Base-by-base conservation (phyloP, 2,113 vertebrate genomes). In the Ochotona princeps region DNA sequence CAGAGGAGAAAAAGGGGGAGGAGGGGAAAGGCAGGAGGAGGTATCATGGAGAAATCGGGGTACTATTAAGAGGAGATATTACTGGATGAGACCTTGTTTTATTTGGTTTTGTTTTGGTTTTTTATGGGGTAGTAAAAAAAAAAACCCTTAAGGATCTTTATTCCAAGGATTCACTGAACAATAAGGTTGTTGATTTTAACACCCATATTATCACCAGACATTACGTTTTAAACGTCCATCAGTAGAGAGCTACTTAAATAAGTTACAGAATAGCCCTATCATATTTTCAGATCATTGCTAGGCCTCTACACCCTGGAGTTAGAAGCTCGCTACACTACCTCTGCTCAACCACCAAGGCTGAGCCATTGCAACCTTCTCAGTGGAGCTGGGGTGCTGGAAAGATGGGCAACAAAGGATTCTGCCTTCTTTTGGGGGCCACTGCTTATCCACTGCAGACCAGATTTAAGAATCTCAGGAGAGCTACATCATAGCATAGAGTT, bases 311-410 rank as follows among this genome's bases (percentile, higher is more conserved):
- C 17, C 10, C 30, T 35, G 17, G 14, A 89, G 86, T 28, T 21
- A 65, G 32, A 82, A 83, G 28, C 18, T 9, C 0, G 28, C 8
- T 35, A 3, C 10, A 9, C 5, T 18, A 30, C 11, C 13, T 57
- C 54, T 0, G 28, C 6, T n/a, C 2, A 8, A 7, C 5, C 18
- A 28, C 14, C 13, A 28, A 60, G 5, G 26, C 57, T 5, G 17
- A 63, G 84, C 20, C 25, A 49, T 0, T 4, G n/a, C 12, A 7
- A 5, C 0, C 49, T 51, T 54, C 72, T 13, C 15, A 0, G 32
- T 23, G 66, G 65, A 51, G 54, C 6, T 3, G 9, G 21, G 60
- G 47, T 1, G 32, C 30, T 9, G 5, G 76, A 47, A 60, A 38
- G 72, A 30, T 0, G 10, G 4, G 28, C 10, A 26, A 61, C 14